A percentile compares a stretch with the other conserved stretches of the same genome.
phyloP scores from a whole-genome alignment of 1,140 invertebrate species.

The Prorops nasuta region DNA sequence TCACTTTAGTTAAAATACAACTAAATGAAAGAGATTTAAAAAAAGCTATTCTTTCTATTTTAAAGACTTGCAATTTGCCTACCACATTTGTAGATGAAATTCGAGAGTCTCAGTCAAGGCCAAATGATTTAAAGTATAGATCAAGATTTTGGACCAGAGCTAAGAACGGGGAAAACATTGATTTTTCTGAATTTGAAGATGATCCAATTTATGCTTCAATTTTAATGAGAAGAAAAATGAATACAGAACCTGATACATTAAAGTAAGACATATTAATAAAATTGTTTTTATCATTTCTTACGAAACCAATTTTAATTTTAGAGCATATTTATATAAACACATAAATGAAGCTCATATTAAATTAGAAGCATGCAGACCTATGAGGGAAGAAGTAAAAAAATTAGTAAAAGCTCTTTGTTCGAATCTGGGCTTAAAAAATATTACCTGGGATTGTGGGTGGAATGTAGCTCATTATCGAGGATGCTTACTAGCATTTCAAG shows the following conservation, averaged over 20 bases:
- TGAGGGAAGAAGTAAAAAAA: slow-evolving; percentile 67
- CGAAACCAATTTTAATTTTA: slow-evolving; percentile 29
- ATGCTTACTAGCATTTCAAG: slow-evolving; percentile 74
- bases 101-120: slow-evolving; percentile 31
- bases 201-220: slow-evolving; percentile 58
- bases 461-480: slow-evolving; percentile 83
- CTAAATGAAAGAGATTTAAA: slow-evolving; percentile 69
- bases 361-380: slow-evolving; percentile 60
- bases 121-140: slow-evolving; percentile 21
- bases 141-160: slow-evolving; percentile 31
- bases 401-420: slow-evolving; percentile 60
- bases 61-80: slow-evolving; percentile 78
- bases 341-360: slow-evolving; percentile 62
- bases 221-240: slow-evolving; percentile 57
- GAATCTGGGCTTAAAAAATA: slow-evolving; percentile 60
- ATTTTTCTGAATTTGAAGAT: slow-evolving; percentile 58
- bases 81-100: slow-evolving; percentile 81
- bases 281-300: background rate
- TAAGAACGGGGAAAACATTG: slow-evolving; percentile 37
- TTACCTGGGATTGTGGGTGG: slow-evolving; percentile 83
- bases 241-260: slow-evolving; percentile 54
- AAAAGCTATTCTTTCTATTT: slow-evolving; percentile 72
- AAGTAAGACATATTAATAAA: slow-evolving; percentile 37
- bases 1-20: slow-evolving; percentile 71
- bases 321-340: slow-evolving; percentile 68